Conservation (phyloP, 2,797 vertebrate genomes). For the Acomys russatus region DNA sequence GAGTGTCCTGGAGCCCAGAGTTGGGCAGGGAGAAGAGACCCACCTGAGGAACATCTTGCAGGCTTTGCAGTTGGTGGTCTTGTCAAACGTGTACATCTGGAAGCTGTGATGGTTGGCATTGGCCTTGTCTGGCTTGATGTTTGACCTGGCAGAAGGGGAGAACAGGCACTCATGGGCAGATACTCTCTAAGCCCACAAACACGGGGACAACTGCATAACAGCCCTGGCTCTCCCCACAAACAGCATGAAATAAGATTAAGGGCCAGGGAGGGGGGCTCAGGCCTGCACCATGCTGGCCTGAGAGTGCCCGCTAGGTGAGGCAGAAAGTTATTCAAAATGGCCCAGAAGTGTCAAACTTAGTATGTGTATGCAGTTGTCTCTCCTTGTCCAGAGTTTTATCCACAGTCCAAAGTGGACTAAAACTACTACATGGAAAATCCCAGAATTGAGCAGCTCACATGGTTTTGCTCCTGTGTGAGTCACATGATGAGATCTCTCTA, state of each 20-base stretch:
- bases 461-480: neutral
- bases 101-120: slow-evolving; percentile 98
- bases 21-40: neutral
- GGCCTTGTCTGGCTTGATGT: slow-evolving; percentile 98
- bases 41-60: slow-evolving; percentile 98
- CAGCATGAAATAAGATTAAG: neutral
- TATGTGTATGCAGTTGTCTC: no score
- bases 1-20: rapidly evolving
- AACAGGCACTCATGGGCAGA: neutral
- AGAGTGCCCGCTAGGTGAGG: neutral
- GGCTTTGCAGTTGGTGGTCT: slow-evolving; percentile 97
- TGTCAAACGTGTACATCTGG: slow-evolving; percentile 99
- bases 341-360: neutral
- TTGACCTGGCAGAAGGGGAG: slow-evolving; percentile 91
- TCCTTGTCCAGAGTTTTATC: neutral
- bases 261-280: no score
- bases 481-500: neutral
- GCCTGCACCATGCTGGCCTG: neutral
- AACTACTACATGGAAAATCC: neutral
- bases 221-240: no score
- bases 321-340: neutral
- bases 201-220: neutral
- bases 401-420: neutral
- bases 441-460: neutral
- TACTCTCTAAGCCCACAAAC: neutral